Evolutionary conservation across 2,113 vertebrate genomes (phyloP), one percentile per base, ranked within the genome.

Genomic region (Chelonoidis abingdonii): DNA sequence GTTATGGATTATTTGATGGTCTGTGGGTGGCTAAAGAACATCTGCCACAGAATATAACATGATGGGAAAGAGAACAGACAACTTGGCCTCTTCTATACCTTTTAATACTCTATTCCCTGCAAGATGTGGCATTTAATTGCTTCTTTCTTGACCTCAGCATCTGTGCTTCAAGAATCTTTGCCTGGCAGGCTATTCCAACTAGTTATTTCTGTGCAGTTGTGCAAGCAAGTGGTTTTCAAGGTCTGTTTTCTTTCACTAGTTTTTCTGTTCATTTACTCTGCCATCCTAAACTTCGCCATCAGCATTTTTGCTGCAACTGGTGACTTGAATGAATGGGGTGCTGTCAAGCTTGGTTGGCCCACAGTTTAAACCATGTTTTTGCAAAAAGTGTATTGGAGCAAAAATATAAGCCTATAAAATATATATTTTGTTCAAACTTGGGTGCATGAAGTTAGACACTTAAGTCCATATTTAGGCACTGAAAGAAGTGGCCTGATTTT

Each of bases 201-300:
- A 41, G 75, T 78, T 78, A 27, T 47, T 78, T 78, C 75, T 78
- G 41, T 78, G 75, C 75, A 47, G 24, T 44, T 78, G 75, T 47
- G 75, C 75, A 78, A 16, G 75, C 38, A 47, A 78, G 3, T 76
- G 38, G 38, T 78, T 78, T 78, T 78, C 75, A 16, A 47, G 41
- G 6, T 78, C 75, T 27, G 75, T 25, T 78, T 13, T 78, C 41
- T 78, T 13, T 78, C 27, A 1, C 1, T 4, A 41, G 31, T 3
- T 59, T 89, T 85, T 75, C 22, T n/a, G 69, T 80, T 65, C 54
- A 3, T 16, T 12, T 47, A 31, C 14, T 53, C 38, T 21, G 0
- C 52, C 85, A 9, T 1, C 47, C 69, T 83, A 1, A 1, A 3
- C 31, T 47, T 78, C 82, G 0, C 12, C 2, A 1, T 16, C 0